A percentile compares a stretch with the other conserved stretches of the same genome.
These are phyloP conservation scores for Cinara cedri DNA, from an alignment of 2,888 invertebrate species.

Conservation along the genomic window DNA sequence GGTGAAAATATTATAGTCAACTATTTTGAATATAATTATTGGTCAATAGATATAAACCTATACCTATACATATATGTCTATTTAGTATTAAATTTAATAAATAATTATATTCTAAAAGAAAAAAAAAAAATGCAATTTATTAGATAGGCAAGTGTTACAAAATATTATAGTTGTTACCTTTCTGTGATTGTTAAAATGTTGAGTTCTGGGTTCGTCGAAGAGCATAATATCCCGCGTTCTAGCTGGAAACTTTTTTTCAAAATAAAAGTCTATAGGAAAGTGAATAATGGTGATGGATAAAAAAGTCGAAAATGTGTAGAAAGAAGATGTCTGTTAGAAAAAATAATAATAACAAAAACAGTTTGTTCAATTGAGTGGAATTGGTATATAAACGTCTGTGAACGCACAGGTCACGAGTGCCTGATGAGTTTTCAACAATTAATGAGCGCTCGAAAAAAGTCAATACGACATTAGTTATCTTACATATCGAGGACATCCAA, in stretches of 20 bases:
- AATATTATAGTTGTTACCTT: slow-evolving; percentile 26
- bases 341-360: background rate
- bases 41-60: too few relatives aligned
- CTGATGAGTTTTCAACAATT: slow-evolving; percentile 19
- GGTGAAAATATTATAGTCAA: too few relatives aligned
- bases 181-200: slow-evolving; percentile 50
- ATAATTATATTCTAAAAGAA: too few relatives aligned
- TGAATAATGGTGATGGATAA: background rate
- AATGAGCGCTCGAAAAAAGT: slow-evolving; percentile 20
- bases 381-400: background rate
- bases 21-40: too few relatives aligned
- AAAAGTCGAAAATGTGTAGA: background rate
- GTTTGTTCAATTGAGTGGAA: background rate
- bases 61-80: too few relatives aligned
- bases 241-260: background rate
- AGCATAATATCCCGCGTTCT: slow-evolving; percentile 53
- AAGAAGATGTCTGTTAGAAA: too few relatives aligned
- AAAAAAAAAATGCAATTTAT: too few relatives aligned
- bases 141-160: too few relatives aligned
- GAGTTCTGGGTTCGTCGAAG: slow-evolving; percentile 51
- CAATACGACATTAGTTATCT: slow-evolving; percentile 43
- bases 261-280: background rate
- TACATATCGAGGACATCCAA: slow-evolving; percentile 33
- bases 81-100: too few relatives aligned
- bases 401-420: slow-evolving; percentile 16